Evolutionary conservation across 2,888 invertebrate species (phyloP), one percentile per base, ranked within the genome.

Genomic region (Platycheirus rosarum): DNA sequence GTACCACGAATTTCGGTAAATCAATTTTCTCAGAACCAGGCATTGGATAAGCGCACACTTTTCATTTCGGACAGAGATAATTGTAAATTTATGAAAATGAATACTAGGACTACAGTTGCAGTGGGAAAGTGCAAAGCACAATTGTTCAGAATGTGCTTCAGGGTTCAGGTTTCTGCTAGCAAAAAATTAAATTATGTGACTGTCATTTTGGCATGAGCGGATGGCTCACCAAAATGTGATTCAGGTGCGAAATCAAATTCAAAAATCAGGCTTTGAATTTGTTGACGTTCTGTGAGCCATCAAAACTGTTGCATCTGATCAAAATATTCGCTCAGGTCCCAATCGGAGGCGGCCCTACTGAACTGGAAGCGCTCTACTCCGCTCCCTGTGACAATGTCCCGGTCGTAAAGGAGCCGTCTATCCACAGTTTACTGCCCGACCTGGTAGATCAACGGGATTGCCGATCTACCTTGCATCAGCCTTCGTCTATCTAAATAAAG

Each of bases 1-100:
- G 35, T 0, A 35, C 35, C 35, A 9, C 35, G 5, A 35, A 35
- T 35, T 35, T 35, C 3, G 35, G 35, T 35, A 8, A 35, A 35
- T 35, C 35, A 9, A 9, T 35, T 35, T 35, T 35, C 35, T 35
- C 35, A 35, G 35, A 35, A 11, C 35, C 35, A 11, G 7, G 23
- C 48, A n/a, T 48, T 23, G 48, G 48, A 48, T 11, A 18, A 48
- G 20, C n/a, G 23, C 20, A 48, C 18, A 49, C 26, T n/a, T 49
- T 23, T 49, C 29, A 29, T 29, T 49, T 49, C 49, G 29, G 26
- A 49, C 49, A 13, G n/a, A 49, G 49, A 29, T 9, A 29, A 49
- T 2, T 49, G 49, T 8, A 18, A 44, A 49, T 29, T 49, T 49
- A 29, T 14, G 26, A 49, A 26, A 7, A 44, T 44, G 4, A 44